Percentiles rank a stretch among this genome's conserved stretches.
Conservation (phyloP, 2,888 invertebrate genomes). For the Phaedon cochleariae region DNA sequence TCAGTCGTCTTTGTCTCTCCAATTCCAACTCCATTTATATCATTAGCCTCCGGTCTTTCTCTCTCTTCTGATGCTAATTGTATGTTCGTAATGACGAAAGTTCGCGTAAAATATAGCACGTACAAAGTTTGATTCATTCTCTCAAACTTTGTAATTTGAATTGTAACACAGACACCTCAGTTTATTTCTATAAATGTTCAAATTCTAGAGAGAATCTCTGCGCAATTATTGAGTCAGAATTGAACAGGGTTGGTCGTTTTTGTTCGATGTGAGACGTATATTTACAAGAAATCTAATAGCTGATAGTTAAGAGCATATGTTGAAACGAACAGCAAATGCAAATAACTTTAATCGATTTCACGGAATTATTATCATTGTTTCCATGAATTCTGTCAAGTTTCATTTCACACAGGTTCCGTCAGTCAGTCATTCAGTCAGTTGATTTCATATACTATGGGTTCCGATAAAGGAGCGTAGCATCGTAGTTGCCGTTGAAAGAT, state of each 20-base stretch:
- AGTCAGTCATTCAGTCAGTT: too few relatives aligned
- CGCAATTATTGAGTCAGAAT: slow-evolving; percentile 29
- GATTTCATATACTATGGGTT: too few relatives aligned
- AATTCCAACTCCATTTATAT: slow-evolving; percentile 45
- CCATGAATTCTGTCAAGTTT: too few relatives aligned
- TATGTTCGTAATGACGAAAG: slow-evolving; percentile 54
- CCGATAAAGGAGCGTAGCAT: too few relatives aligned
- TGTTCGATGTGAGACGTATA: too few relatives aligned
- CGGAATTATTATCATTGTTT: too few relatives aligned
- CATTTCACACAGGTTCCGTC: too few relatives aligned
- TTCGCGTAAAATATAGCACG: slow-evolving; percentile 53
- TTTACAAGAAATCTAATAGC: too few relatives aligned
- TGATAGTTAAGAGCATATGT: too few relatives aligned
- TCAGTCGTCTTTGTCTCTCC: slow-evolving; percentile 52
- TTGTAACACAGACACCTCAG: slow-evolving; percentile 52
- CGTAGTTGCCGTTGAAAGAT: too few relatives aligned
- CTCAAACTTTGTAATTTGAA: slow-evolving; percentile 53
- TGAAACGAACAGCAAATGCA: too few relatives aligned
- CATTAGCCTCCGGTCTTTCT: slow-evolving; percentile 38
- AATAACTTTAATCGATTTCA: too few relatives aligned
- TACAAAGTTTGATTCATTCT: slow-evolving; percentile 56
- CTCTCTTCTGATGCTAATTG: slow-evolving; percentile 47
- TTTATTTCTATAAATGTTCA: slow-evolving; percentile 49
- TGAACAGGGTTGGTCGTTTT: slow-evolving; percentile 12
- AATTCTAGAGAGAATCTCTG: slow-evolving; percentile 36